Conservation (phyloP, 1,140 invertebrate species). For the Drosophila bifasciata region DNA sequence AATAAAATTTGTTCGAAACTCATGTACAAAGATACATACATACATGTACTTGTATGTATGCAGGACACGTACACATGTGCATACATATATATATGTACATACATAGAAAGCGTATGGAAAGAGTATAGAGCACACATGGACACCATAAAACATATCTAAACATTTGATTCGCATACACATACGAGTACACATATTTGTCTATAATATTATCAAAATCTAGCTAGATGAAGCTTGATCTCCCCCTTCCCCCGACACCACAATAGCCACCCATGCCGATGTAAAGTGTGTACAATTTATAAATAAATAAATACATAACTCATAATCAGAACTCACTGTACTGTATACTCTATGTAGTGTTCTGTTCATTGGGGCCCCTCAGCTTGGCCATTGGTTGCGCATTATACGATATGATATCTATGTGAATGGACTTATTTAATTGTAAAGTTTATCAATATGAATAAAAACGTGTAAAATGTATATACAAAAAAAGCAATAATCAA, state of each 20-base stretch:
- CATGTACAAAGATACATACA: slow-evolving; percentile 5
- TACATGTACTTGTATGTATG: slow-evolving; percentile 10
- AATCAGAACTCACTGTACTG: slow-evolving; percentile 17
- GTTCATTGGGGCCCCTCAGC: slow-evolving; percentile 25
- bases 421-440: slow-evolving; percentile 73
- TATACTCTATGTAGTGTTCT: slow-evolving; percentile 15
- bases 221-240: slow-evolving; percentile 28
- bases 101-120: slow-evolving; percentile 3
- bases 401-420: slow-evolving; percentile 64
- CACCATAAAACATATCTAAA: slow-evolving; percentile 47
- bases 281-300: slow-evolving; percentile 54
- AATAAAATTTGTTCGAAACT: slow-evolving; percentile 19
- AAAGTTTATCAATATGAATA: slow-evolving; percentile 59
- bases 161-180: slow-evolving; percentile 48
- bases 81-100: slow-evolving; percentile 1
- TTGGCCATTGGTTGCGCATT: slow-evolving; percentile 32
- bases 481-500: no score
- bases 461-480: slow-evolving; percentile 65
- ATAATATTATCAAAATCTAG: slow-evolving; percentile 36
- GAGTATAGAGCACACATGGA: slow-evolving; percentile 3
- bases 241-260: slow-evolving; percentile 29
- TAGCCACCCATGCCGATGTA: slow-evolving; percentile 34
- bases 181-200: slow-evolving; percentile 49
- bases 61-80: slow-evolving; percentile 18
- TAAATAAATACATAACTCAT: slow-evolving; percentile 61